Base-by-base conservation (phyloP, 2,888 invertebrate species). In the Coronaproctus castanopsis region DNA sequence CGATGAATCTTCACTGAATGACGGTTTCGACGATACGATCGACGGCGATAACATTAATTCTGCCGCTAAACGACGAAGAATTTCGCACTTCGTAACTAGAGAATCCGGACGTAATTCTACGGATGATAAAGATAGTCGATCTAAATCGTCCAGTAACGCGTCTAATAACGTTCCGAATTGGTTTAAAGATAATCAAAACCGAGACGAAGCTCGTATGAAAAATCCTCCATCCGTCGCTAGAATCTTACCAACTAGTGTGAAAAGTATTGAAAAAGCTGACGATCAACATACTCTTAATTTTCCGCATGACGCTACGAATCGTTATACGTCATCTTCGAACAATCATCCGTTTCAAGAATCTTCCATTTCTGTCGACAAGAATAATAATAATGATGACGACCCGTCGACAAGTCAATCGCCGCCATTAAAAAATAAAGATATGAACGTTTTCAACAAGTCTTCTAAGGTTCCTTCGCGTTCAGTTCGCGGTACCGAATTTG, bases 1-100 rank as follows among this genome's bases (percentile, higher is more conserved):
- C n/a, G n/a, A n/a, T n/a, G n/a, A n/a, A n/a, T n/a, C n/a, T n/a
- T n/a, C n/a, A n/a, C n/a, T n/a, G n/a, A n/a, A n/a, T n/a, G n/a
- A n/a, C n/a, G n/a, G n/a, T n/a, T n/a, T n/a, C n/a, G 78, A 76
- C 66, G 80, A 80, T 66, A 74, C 78, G 68, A 73, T 73, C 67
- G 75, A 78, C 69, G 78, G 77, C 66, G 75, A 72, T 67, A 78
- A 74, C 49, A 77, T 76, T 62, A 78, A 77, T 66, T 75, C 72
- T 67, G 78, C 74, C 49, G 77, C 76, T 61, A 91, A 92, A 75
- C 85, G 85, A 73, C 86, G 81, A 71, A 82, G 92, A 70, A 88
- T 92, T 72, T 89, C 91, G 70, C 85, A 85, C 74, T 87, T 60
- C 54, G 52, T 55, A 22, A 52, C 36, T 36, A 36, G 36, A 14